Base-by-base conservation (phyloP, 2,797 vertebrate genomes). In the Hydrocynus forskahlii region DNA sequence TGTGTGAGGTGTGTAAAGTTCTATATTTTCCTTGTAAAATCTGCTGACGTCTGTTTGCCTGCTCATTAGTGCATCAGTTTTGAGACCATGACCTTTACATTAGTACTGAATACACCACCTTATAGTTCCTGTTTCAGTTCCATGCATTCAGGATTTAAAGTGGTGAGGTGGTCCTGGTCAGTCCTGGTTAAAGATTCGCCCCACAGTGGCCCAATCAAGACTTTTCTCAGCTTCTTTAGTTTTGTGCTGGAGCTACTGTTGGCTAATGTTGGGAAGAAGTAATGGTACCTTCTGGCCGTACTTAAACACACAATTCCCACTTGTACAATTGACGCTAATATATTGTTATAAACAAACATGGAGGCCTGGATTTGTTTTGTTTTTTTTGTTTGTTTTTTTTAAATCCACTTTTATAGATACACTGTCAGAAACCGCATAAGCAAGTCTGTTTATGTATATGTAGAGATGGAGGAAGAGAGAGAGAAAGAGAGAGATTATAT, bases 11-110 rank as follows among this genome's bases (percentile, higher is more conserved):
- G 13, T 45, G 50, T 17, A n/a, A 16, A 60, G 12, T 48, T 48
- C 12, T 12, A 48, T 48, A 48, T 48, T 48, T 48, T 48, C 9
- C 45, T 8, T 12, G 67, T 45, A 9, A 50, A 70, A 74, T 78
- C 64, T 75, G 35, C 69, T 38, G 71, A 78, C 59, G 38, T 83
- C 40, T 40, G 13, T n/a, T 16, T 52, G 69, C 78, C 69, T 73
- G 50, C 76, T n/a, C 16, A n/a, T n/a, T n/a, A n/a, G n/a, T n/a
- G n/a, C 45, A 48, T 59, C 17, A 50, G 54, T 69, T 76, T 55
- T 67, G 38, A 21, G n/a, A 45, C n/a, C 43, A 12, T 2, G 12
- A 48, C 19, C 55, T 9, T 57, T 57, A 23, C 2, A 60, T 9
- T 25, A 9, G 9, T 13, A 25, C 59, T 25, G 21, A 21, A 60